Conservation (phyloP, 2,797 vertebrate species). For the Sternotherus odoratus region DNA sequence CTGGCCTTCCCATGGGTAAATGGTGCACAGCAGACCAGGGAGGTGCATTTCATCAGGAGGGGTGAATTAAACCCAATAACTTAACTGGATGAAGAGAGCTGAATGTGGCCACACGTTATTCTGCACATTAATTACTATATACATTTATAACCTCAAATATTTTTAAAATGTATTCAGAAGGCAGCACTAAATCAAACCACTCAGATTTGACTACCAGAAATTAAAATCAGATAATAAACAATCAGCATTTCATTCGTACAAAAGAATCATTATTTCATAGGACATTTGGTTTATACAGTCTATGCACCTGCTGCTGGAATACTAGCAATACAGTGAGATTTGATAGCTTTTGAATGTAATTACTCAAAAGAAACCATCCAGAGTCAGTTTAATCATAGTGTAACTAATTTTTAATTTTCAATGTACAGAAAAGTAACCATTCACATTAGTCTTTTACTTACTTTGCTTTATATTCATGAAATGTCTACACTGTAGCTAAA, state of each 20-base stretch:
- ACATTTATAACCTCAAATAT: constrained; percentile 47
- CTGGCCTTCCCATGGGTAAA: fast-evolving
- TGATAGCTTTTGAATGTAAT: constrained; percentile 79
- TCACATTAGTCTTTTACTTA: constrained; percentile 45
- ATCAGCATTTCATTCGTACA: constrained; percentile 61
- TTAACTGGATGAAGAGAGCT: background rate
- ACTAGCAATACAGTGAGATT: constrained; percentile 69
- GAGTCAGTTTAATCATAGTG: constrained; percentile 80
- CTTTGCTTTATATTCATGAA: constrained; percentile 66
- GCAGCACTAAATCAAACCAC: constrained; percentile 51
- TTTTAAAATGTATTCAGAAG: constrained; percentile 62
- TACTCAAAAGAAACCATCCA: constrained; percentile 76
- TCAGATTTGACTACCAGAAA: constrained; percentile 63
- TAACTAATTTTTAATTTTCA: constrained; percentile 78
- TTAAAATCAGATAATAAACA: constrained; percentile 74
- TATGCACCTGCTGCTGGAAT: constrained; percentile 60
- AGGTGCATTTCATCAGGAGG: background rate
- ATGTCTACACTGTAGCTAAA: constrained; percentile 50
- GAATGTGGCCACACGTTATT: background rate
- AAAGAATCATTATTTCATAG: constrained; percentile 60
- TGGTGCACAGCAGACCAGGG: background rate
- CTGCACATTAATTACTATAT: constrained; percentile 27
- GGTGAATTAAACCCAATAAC: background rate
- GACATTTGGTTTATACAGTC: constrained; percentile 45
- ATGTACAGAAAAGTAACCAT: constrained; percentile 67